Percentiles rank a stretch among this genome's conserved stretches.
Conservation (phyloP, 1,140 invertebrate species). For the Amyelois transitella region DNA sequence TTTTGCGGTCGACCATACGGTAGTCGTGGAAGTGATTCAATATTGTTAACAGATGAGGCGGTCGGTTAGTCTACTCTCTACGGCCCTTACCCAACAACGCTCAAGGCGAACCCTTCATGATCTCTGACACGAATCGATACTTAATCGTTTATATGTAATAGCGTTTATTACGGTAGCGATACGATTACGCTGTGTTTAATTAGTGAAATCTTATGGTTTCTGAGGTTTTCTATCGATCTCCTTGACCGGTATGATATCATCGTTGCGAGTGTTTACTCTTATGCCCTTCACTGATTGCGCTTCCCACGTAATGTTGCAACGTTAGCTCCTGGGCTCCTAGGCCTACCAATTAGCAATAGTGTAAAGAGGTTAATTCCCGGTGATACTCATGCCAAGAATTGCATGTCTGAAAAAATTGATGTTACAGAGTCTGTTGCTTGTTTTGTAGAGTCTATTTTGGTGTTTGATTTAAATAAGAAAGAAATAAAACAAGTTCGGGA, state of each 20-base stretch:
- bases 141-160: background rate
- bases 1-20: conserved; percentile 14
- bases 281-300: conserved; percentile 38
- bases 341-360: background rate
- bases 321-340: background rate
- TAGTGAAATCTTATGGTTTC: background rate
- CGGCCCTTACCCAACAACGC: conserved; percentile 18
- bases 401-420: too few relatives aligned
- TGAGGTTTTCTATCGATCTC: conserved; percentile 41
- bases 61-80: conserved; percentile 5
- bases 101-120: conserved; percentile 17
- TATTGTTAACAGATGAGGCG: conserved; percentile 17
- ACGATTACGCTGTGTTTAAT: conserved; percentile 7
- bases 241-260: conserved; percentile 59
- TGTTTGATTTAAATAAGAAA: too few relatives aligned
- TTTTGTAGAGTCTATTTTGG: too few relatives aligned
- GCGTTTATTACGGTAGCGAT: background rate
- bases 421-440: too few relatives aligned
- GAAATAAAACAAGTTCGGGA: too few relatives aligned
- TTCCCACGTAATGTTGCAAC: conserved; percentile 38
- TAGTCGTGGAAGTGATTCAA: conserved; percentile 3
- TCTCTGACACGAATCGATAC: background rate
- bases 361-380: background rate
- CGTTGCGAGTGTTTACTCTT: conserved; percentile 43
- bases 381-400: too few relatives aligned